These are phyloP conservation scores for Drosophila navojoa DNA, from an alignment of 1,140 invertebrate species.

Conservation along the genomic window DNA sequence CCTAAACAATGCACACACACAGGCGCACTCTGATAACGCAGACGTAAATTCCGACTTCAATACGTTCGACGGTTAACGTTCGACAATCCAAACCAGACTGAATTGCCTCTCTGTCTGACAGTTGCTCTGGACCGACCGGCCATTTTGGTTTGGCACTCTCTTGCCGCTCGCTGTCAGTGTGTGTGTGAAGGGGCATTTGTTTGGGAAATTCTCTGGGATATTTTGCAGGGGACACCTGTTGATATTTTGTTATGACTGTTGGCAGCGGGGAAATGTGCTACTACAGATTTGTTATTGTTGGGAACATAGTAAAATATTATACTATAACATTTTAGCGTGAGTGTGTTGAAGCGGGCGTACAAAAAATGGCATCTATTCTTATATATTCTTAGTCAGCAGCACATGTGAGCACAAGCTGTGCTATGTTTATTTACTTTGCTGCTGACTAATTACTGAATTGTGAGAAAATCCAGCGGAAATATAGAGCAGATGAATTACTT, in stretches of 20 bases:
- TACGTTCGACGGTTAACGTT: conserved; percentile 48
- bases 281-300: background rate
- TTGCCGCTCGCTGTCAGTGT: conserved; percentile 4
- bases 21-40: conserved; percentile 45
- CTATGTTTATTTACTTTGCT: no score
- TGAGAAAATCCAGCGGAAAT: no score
- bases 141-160: conserved; percentile 32
- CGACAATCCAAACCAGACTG: conserved; percentile 72
- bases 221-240: conserved; percentile 54
- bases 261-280: background rate
- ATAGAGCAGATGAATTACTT: no score
- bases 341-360: no score
- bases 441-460: no score
- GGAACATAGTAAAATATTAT: background rate
- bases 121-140: conserved; percentile 42
- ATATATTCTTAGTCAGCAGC: no score
- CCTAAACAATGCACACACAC: conserved; percentile 48
- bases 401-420: no score
- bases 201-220: conserved; percentile 62
- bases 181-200: conserved; percentile 56
- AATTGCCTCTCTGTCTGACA: conserved; percentile 21
- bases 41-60: conserved; percentile 44
- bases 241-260: conserved; percentile 2
- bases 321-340: background rate
- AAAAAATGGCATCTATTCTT: no score